Conservation (phyloP, 1,140 invertebrate species). For the Drosophila nigromelanica region DNA sequence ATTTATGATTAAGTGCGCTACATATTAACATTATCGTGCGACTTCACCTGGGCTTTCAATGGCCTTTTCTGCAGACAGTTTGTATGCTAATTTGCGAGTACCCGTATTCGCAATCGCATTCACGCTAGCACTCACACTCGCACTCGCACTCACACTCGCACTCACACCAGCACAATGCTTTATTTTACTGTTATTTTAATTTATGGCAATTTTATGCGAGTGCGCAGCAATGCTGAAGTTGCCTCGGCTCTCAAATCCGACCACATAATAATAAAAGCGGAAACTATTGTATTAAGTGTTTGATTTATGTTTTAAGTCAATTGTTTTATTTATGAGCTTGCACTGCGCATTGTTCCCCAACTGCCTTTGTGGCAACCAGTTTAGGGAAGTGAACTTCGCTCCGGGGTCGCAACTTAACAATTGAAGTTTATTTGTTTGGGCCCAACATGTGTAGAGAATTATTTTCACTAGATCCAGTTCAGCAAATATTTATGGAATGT, state of each 20-base stretch:
- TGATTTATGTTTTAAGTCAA: slow-evolving; percentile 80
- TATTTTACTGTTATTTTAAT: slow-evolving; percentile 81
- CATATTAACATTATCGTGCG: slow-evolving; percentile 74
- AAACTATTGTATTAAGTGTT: slow-evolving; percentile 82
- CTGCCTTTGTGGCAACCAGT: slow-evolving; percentile 32
- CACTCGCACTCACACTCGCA: slow-evolving; percentile 2
- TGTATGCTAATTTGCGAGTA: slow-evolving; percentile 78
- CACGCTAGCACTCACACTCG: too few species aligned
- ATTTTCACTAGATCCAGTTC: background rate
- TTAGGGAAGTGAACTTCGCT: slow-evolving; percentile 37
- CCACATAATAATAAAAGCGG: slow-evolving; percentile 81
- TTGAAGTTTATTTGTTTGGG: slow-evolving; percentile 40
- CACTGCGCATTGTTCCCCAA: slow-evolving; percentile 38
- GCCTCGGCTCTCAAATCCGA: slow-evolving; percentile 35
- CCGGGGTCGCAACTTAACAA: slow-evolving; percentile 41
- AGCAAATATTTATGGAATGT: slow-evolving; percentile 5
- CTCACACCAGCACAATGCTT: slow-evolving; percentile 43
- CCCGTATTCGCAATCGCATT: slow-evolving; percentile 26
- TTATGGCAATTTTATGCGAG: slow-evolving; percentile 79
- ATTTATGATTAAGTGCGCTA: slow-evolving; percentile 79
- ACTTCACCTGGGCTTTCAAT: slow-evolving; percentile 66
- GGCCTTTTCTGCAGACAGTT: slow-evolving; percentile 74
- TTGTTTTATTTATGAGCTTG: slow-evolving; percentile 78
- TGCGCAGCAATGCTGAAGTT: slow-evolving; percentile 61
- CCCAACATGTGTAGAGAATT: slow-evolving; percentile 13